phyloP scores from a whole-genome alignment of 2,113 vertebrate species.

The Athene cunicularia region DNA sequence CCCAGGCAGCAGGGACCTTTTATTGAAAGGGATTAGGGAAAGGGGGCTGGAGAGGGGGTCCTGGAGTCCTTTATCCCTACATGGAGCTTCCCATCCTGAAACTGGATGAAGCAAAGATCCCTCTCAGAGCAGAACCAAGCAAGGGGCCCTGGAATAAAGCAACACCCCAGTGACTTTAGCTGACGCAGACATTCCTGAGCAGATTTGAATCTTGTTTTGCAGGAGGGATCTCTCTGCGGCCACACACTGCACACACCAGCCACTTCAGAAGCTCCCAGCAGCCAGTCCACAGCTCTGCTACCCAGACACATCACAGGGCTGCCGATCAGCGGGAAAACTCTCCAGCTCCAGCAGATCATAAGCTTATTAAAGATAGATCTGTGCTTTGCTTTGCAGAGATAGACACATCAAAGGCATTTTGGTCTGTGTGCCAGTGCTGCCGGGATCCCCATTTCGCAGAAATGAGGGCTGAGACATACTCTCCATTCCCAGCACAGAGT shows the following conservation, averaged over 20 bases:
- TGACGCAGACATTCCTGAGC: constrained; percentile 22
- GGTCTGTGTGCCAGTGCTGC: not conserved
- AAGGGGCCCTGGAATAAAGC: not conserved
- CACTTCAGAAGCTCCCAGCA: not conserved
- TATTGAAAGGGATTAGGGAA: not conserved
- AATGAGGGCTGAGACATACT: not conserved
- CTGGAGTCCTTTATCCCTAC: not conserved
- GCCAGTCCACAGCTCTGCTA: not conserved
- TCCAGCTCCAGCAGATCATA: not conserved
- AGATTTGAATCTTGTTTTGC: constrained; percentile 28
- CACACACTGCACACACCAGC: rapidly evolving
- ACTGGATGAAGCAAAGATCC: not conserved
- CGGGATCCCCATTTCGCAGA: rapidly evolving
- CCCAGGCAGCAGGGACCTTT: not conserved
- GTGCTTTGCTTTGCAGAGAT: constrained; percentile 12
- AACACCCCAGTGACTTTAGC: not conserved
- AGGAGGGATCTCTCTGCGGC: rapidly evolving
- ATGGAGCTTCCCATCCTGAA: not conserved
- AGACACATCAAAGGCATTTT: constrained; percentile 4
- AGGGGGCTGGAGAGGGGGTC: not conserved
- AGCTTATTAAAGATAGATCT: constrained; percentile 33
- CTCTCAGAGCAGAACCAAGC: not conserved
- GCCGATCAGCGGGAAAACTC: not conserved
- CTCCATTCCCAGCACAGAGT: not conserved
- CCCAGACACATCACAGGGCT: not conserved